phyloP scores from a whole-genome alignment of 2,797 vertebrate species.

The Sebastiscus tertius region DNA sequence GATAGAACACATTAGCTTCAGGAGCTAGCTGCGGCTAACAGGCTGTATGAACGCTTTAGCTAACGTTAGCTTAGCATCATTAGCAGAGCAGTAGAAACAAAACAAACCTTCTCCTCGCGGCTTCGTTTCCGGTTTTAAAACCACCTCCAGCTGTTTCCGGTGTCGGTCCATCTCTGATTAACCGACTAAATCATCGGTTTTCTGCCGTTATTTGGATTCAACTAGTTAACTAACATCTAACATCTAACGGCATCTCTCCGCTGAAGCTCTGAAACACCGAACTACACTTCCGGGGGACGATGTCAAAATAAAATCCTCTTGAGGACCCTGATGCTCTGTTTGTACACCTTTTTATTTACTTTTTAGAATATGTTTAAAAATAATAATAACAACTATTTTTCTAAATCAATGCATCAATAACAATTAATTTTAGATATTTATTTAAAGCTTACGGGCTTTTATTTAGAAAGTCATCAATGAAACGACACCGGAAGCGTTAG shows the following conservation, averaged over 20 bases:
- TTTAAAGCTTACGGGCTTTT: no score
- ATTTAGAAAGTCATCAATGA: no score
- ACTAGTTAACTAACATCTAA: no score
- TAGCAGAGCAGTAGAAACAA: not conserved
- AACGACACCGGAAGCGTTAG: no score
- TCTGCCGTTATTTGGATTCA: not conserved
- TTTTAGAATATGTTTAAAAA: no score
- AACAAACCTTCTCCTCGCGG: not conserved
- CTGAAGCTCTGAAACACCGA: not conserved
- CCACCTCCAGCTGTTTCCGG: not conserved
- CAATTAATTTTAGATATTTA: no score
- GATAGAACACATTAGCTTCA: no score
- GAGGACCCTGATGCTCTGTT: not conserved
- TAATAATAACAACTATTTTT: no score
- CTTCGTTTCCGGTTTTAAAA: not conserved
- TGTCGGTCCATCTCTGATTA: not conserved
- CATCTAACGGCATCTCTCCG: not conserved
- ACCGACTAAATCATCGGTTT: not conserved
- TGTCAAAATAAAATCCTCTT: not conserved
- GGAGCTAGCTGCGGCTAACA: no score
- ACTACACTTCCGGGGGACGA: not conserved
- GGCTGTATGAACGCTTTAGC: no score
- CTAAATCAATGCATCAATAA: no score
- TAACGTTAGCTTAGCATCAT: not conserved
- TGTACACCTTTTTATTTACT: rapidly evolving